These are phyloP conservation scores for Drosophila testacea DNA, from an alignment of 2,888 invertebrate species.

Conservation along the genomic window DNA sequence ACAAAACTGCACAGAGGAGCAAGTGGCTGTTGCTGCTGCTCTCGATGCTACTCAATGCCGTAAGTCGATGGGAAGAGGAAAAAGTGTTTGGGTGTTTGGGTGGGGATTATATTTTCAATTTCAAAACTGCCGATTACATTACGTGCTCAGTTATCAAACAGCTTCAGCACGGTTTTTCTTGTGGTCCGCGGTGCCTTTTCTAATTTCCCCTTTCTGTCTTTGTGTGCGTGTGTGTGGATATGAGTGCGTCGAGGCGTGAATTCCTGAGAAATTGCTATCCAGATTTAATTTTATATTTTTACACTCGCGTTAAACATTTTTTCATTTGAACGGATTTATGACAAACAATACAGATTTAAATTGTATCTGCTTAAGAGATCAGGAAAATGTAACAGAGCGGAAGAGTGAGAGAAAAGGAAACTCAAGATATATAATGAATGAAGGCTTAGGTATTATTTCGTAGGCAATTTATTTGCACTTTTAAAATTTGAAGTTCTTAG, in stretches of 20 bases:
- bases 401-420: not conserved
- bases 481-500: too few species aligned
- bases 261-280: constrained; percentile 47
- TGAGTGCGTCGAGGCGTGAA: constrained; percentile 53
- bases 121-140: constrained; percentile 39
- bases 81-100: too few species aligned
- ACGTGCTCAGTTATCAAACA: constrained; percentile 25
- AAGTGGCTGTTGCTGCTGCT: constrained; percentile 75
- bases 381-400: not conserved
- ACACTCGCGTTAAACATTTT: constrained; percentile 7
- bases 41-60: constrained; percentile 82
- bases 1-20: constrained; percentile 64
- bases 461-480: too few species aligned
- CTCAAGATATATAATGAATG: too few species aligned
- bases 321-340: constrained; percentile 46
- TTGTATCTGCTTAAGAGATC: constrained; percentile 27
- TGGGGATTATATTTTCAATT: constrained; percentile 66
- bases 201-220: constrained; percentile 26
- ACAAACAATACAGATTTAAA: constrained; percentile 36
- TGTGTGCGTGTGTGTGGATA: constrained; percentile 20
- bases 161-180: constrained; percentile 13
- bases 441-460: not conserved
- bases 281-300: constrained; percentile 15
- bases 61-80: constrained; percentile 62
- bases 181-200: constrained; percentile 24